A percentile compares a stretch with the other conserved stretches of the same genome.
These are phyloP conservation scores for Meloidogyne exigua DNA, from an alignment of 1,140 invertebrate species.

Conservation along the genomic window DNA sequence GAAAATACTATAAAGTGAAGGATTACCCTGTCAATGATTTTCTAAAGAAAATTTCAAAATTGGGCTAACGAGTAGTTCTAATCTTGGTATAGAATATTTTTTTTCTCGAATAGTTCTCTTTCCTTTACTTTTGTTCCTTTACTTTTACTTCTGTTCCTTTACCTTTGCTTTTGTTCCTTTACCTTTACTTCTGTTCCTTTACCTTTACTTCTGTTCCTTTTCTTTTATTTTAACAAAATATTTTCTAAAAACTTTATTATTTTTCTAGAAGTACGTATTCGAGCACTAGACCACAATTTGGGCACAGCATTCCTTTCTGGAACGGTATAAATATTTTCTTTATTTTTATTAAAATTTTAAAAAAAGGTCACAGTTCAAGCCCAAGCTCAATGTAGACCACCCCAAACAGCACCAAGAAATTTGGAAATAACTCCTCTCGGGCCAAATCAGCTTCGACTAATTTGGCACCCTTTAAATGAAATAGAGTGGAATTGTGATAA, in stretches of 20 bases:
- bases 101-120: too few species aligned
- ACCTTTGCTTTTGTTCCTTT: too few species aligned
- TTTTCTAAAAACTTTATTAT: neutral
- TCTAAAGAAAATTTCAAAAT: too few species aligned
- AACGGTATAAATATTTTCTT: slow-evolving; percentile 26
- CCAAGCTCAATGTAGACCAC: slow-evolving; percentile 35
- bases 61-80: too few species aligned
- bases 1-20: too few species aligned
- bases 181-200: too few species aligned
- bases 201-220: too few species aligned
- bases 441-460: slow-evolving; percentile 60
- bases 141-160: too few species aligned
- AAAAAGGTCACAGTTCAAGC: slow-evolving; percentile 24
- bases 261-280: slow-evolving; percentile 53
- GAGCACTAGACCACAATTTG: slow-evolving; percentile 55
- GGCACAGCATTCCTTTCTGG: slow-evolving; percentile 56
- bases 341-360: neutral
- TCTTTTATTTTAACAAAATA: too few species aligned
- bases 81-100: too few species aligned
- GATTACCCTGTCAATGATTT: too few species aligned
- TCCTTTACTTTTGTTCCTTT: too few species aligned
- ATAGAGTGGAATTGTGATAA: slow-evolving; percentile 62
- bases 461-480: slow-evolving; percentile 54
- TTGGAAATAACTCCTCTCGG: slow-evolving; percentile 56
- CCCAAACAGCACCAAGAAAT: slow-evolving; percentile 53